A percentile compares a stretch with the other conserved stretches of the same genome.
Evolutionary conservation across 2,797 vertebrate species (phyloP).

Genomic region (Chrosomus eos): DNA sequence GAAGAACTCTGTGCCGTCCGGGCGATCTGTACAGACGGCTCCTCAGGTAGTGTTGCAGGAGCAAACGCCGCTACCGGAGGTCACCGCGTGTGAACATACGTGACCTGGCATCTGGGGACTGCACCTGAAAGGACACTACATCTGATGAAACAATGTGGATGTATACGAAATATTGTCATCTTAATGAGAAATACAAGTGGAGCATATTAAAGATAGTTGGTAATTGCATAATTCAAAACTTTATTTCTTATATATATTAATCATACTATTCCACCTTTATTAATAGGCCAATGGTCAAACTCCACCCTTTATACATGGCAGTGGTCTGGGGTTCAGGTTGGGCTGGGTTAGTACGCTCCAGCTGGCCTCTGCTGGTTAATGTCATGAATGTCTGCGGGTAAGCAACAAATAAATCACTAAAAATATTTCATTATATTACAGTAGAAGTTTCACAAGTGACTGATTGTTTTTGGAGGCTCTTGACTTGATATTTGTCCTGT

Average conservation of each 20-base stretch:
- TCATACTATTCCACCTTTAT: neutral
- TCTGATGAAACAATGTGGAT: neutral
- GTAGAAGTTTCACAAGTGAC: neutral
- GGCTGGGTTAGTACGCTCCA: neutral
- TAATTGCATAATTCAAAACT: neutral
- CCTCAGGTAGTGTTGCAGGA: conserved; percentile 75
- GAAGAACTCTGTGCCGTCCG: conserved; percentile 70
- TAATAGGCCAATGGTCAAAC: too few species aligned
- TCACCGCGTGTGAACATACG: conserved; percentile 80
- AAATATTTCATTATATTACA: neutral
- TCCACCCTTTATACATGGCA: neutral
- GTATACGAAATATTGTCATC: neutral
- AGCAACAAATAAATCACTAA: neutral
- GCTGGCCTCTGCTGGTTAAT: neutral
- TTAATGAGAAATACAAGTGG: neutral
- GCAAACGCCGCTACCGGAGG: conserved; percentile 78
- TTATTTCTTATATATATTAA: neutral
- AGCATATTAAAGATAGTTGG: neutral
- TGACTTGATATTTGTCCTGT: neutral
- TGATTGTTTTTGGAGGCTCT: neutral
- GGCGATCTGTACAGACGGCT: conserved; percentile 63
- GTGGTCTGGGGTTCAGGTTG: neutral
- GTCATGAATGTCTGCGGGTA: neutral
- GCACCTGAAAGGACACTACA: neutral
- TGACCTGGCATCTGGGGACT: conserved; percentile 68